Base-by-base conservation (phyloP, 30 jellyfish, hydroid and myxozoan species). In the Chrysaora quinquecirrha region DNA sequence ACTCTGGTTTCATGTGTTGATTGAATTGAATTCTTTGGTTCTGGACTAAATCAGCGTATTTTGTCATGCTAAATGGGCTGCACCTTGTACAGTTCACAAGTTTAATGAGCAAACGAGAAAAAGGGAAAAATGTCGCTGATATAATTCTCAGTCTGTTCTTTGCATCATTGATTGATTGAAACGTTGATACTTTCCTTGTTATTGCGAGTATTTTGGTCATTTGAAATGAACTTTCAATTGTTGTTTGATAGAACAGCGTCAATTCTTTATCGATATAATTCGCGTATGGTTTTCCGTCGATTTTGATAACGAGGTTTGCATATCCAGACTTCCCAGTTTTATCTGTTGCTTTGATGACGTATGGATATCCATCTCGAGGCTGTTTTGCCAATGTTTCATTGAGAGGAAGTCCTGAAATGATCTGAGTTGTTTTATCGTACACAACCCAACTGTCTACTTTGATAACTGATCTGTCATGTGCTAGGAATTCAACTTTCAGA, bases 291-390 rank as follows among this genome's bases (percentile, higher is more conserved):
- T 76, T 69, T 7, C 89, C 96, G 4, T 67, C 48, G 0, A 85
- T 48, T 34, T 67, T 74, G 19, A 94, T 58, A 3, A 70, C 56
- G 34, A 94, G 63, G 21, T 30, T 48, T 35, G 93, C 65, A 24
- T 34, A 75, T 4, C 92, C 87, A 18, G 91, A 29, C 30, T 61
- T 84, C 46, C 95, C 91, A n/a, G 79, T 81, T 61, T 75, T 38
- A 65, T 94, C 96, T 0, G 96, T 87, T 27, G 99, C 99, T 68
- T 76, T 76, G 29, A 94, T 30, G 27, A 48, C 58, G 66, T 89
- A 94, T 11, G 31, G 38, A 70, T 82, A 94, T 12, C 97, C 97
- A 74, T 46, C 75, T 9, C 18, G 46, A 1, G 97, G 97, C 82
- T 94, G 96, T 10, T 33, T 27, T 1, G 62, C 56, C 71, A 58